These are phyloP conservation scores for Drosophila tani DNA, from an alignment of 1,140 invertebrate genomes.

Conservation along the genomic window DNA sequence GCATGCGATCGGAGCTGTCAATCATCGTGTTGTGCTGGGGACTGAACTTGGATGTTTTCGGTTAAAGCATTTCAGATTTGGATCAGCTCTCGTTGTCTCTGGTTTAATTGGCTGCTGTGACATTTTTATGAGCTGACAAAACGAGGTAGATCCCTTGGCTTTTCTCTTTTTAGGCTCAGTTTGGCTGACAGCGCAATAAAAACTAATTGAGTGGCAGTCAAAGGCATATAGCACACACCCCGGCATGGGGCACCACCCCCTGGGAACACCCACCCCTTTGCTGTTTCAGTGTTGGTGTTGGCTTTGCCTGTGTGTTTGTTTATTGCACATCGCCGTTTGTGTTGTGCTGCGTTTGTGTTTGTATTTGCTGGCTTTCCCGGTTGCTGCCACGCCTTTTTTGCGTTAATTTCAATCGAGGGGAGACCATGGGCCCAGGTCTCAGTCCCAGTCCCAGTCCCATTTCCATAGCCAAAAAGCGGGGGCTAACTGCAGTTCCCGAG, in stretches of 20 bases:
- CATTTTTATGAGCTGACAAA: conserved; percentile 76
- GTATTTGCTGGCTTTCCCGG: conserved; percentile 29
- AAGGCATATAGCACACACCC: conserved; percentile 14
- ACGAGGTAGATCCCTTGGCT: conserved; percentile 50
- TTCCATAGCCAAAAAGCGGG: conserved; percentile 5
- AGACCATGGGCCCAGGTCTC: neutral
- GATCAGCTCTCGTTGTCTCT: conserved; percentile 17
- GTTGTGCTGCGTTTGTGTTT: conserved; percentile 21
- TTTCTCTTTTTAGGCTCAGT: conserved; percentile 26
- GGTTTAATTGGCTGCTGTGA: conserved; percentile 72
- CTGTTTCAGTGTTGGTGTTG: conserved; percentile 44
- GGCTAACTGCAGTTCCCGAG: conserved; percentile 25
- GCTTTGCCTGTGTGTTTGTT: conserved; percentile 69
- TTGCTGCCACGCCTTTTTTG: conserved; percentile 74
- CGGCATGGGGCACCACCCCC: neutral
- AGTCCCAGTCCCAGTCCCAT: neutral
- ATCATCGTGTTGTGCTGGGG: conserved; percentile 20
- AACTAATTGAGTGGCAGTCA: conserved; percentile 77
- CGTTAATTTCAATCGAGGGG: conserved; percentile 74
- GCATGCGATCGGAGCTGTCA: conserved; percentile 44
- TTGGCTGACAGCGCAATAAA: conserved; percentile 79
- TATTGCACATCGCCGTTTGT: conserved; percentile 64
- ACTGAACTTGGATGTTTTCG: neutral
- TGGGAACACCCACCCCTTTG: neutral
- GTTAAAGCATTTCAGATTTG: conserved; percentile 4